Conservation (phyloP, 2,113 vertebrate genomes). For the Scortum barcoo region DNA sequence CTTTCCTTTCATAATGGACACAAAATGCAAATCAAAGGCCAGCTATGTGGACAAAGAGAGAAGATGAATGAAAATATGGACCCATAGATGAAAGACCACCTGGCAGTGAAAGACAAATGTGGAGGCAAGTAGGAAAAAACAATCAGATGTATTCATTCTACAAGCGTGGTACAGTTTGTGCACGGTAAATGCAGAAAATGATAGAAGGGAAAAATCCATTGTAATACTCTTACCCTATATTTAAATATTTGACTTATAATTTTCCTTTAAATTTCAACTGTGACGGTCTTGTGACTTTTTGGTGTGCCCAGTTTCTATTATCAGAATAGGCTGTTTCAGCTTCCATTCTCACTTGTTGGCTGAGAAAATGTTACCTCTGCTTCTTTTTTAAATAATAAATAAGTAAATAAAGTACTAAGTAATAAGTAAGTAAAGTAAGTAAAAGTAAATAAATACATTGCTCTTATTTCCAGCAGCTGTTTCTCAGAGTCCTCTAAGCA, state of each 20-base stretch:
- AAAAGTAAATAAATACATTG: background rate
- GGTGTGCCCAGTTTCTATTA: background rate
- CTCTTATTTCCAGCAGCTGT: background rate
- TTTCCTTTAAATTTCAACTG: too few species aligned
- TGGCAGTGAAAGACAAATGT: constrained; percentile 3
- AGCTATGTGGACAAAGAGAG: background rate
- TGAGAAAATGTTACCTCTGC: background rate
- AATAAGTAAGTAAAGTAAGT: too few species aligned
- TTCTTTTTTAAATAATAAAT: too few species aligned
- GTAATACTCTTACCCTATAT: background rate
- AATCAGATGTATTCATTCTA: background rate
- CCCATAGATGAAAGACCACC: background rate
- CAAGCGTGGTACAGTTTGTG: background rate
- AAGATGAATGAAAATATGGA: background rate
- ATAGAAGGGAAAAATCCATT: constrained; percentile 35
- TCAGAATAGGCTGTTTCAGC: background rate
- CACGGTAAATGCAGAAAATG: background rate
- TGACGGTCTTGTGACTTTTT: background rate
- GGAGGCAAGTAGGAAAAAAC: background rate
- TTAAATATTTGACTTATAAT: background rate
- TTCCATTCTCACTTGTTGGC: too few species aligned
- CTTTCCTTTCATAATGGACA: background rate
- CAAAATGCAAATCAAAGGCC: constrained; percentile 40
- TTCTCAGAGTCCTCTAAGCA: background rate
- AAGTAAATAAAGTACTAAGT: too few species aligned